These are phyloP conservation scores for Scomber japonicus DNA, from an alignment of 2,113 vertebrate genomes.

Conservation along the genomic window DNA sequence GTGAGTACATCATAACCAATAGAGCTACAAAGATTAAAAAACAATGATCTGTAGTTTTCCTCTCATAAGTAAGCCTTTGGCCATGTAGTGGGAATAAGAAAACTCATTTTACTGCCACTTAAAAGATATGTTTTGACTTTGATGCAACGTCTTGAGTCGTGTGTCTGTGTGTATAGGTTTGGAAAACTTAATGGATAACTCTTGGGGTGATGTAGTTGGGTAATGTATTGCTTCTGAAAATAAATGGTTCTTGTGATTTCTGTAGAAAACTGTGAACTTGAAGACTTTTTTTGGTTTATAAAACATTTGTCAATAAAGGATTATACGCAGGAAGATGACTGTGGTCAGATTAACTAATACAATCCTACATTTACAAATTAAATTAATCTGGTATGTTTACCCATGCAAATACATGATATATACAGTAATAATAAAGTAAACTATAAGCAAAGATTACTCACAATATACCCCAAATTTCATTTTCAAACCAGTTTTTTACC, in stretches of 20 bases:
- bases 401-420: too few relatives aligned
- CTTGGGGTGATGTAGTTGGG: neutral
- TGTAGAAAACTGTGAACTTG: constrained; percentile 6
- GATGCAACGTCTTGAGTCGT: neutral
- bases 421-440: too few relatives aligned
- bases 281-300: neutral
- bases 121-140: neutral
- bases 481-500: too few relatives aligned
- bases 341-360: neutral
- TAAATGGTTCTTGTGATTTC: constrained; percentile 9
- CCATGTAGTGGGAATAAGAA: neutral
- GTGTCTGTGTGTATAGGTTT: neutral
- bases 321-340: neutral
- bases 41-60: too few relatives aligned
- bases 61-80: neutral
- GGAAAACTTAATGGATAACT: neutral
- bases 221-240: neutral
- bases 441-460: too few relatives aligned
- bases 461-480: too few relatives aligned
- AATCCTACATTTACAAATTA: too few relatives aligned
- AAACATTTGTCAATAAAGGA: constrained; percentile 42
- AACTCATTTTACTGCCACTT: neutral
- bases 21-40: neutral
- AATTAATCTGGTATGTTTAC: too few relatives aligned
- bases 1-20: too few relatives aligned